Evolutionary conservation across 2,113 vertebrate species (phyloP).

Genomic region (Atractosteus spatula): DNA sequence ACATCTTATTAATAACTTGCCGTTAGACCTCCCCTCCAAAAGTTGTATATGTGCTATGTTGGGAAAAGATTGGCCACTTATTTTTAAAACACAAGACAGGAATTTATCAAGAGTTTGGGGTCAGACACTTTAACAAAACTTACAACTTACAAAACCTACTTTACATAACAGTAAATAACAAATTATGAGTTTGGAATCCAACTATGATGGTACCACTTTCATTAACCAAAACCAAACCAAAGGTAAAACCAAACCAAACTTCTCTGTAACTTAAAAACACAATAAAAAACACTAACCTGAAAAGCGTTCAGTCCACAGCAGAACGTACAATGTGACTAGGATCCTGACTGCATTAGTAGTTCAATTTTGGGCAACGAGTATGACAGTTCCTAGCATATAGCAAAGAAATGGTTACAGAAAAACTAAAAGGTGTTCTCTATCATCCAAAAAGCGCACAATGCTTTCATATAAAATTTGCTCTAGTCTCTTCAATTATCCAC

Average conservation of each 20-base stretch:
- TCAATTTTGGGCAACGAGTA: neutral
- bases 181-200: too few relatives aligned
- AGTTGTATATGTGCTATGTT: neutral
- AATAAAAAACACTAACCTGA: neutral
- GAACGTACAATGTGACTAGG: slow-evolving; percentile 1
- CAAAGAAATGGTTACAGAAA: neutral
- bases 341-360: slow-evolving; percentile 2
- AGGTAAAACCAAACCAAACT: too few relatives aligned
- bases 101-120: too few relatives aligned
- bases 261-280: too few relatives aligned
- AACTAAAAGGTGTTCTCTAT: neutral
- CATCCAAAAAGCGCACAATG: neutral
- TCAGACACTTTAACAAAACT: too few relatives aligned
- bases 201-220: too few relatives aligned
- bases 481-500: too few relatives aligned
- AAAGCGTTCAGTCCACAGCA: neutral
- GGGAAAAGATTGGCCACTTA: neutral
- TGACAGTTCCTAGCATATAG: neutral
- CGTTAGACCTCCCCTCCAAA: neutral
- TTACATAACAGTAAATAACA: too few relatives aligned
- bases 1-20: slow-evolving; percentile 2
- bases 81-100: neutral
- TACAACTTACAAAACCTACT: too few relatives aligned
- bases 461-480: neutral
- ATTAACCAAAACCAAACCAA: too few relatives aligned